Percentiles rank a stretch among this genome's conserved stretches.
Evolutionary conservation across 2,797 vertebrate genomes (phyloP).

Genomic region (Acropternis orthonyx): DNA sequence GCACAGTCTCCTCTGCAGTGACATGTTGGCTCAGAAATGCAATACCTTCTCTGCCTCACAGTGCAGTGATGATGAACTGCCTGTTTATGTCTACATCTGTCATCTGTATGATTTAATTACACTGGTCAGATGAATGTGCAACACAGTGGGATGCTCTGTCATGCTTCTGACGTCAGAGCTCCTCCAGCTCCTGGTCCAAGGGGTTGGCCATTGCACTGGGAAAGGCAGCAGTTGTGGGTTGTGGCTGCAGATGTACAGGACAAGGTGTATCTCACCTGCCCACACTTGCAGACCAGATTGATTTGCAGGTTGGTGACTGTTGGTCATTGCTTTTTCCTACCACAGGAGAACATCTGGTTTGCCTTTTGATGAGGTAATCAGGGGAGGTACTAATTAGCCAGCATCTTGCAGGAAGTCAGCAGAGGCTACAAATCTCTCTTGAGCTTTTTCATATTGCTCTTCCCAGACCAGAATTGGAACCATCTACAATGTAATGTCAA

Average conservation of each 20-base stretch:
- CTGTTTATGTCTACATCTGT: not conserved
- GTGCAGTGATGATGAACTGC: not conserved
- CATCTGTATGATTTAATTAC: not conserved
- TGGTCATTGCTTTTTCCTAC: not conserved
- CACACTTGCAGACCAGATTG: accelerated
- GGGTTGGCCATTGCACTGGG: not conserved
- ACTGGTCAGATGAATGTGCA: not conserved
- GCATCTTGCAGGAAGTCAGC: not conserved
- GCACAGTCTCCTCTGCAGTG: not conserved
- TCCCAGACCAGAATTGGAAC: not conserved
- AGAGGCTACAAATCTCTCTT: not conserved
- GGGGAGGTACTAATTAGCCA: not conserved
- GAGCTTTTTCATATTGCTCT: not conserved
- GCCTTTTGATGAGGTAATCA: not conserved
- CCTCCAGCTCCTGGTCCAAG: not conserved
- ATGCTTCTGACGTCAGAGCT: not conserved
- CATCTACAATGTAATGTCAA: not conserved
- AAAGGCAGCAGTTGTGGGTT: not conserved
- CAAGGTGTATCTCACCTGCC: not conserved
- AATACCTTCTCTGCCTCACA: not conserved
- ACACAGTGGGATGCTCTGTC: not conserved
- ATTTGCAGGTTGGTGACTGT: not conserved
- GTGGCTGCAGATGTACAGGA: not conserved
- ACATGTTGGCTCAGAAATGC: not conserved
- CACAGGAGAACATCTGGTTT: not conserved